Percentiles rank a stretch among this genome's conserved stretches.
Conservation (phyloP, 2,888 invertebrate genomes). For the Cerceris rybyensis region DNA sequence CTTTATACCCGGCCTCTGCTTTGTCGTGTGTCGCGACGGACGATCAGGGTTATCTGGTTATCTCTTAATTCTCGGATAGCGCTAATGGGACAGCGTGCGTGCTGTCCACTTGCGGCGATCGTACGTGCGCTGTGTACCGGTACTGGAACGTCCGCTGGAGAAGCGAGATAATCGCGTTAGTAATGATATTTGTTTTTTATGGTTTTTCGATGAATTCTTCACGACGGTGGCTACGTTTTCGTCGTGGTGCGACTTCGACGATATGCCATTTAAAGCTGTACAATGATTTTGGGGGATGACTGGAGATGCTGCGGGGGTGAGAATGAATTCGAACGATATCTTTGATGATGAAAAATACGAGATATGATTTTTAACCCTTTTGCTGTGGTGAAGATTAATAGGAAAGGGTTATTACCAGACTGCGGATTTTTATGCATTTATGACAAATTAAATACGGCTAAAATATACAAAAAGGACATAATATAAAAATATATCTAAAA, state of each 20-base stretch:
- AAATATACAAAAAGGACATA: too few species aligned
- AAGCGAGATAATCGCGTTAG: constrained; percentile 14
- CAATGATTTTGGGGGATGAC: too few species aligned
- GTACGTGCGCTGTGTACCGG: constrained; percentile 17
- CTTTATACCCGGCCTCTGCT: neutral
- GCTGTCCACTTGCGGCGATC: constrained; percentile 7
- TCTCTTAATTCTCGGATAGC: constrained; percentile 68
- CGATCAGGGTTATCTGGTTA: constrained; percentile 69
- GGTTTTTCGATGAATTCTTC: neutral
- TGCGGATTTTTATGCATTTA: too few species aligned
- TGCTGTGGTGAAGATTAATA: too few species aligned
- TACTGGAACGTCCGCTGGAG: constrained; percentile 24
- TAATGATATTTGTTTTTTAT: constrained; percentile 3
- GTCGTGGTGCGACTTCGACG: neutral
- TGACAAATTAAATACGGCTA: too few species aligned
- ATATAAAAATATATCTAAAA: too few species aligned
- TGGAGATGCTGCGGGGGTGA: too few species aligned
- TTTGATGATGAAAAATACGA: too few species aligned
- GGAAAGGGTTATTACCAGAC: too few species aligned
- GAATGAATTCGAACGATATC: too few species aligned
- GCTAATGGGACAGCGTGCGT: constrained; percentile 32
- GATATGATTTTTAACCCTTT: too few species aligned
- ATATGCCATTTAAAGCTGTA: too few species aligned
- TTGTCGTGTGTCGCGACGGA: constrained; percentile 41
- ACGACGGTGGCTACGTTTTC: neutral